Base-by-base conservation (phyloP, 1,140 invertebrate genomes). In the Pectinophora gossypiella region DNA sequence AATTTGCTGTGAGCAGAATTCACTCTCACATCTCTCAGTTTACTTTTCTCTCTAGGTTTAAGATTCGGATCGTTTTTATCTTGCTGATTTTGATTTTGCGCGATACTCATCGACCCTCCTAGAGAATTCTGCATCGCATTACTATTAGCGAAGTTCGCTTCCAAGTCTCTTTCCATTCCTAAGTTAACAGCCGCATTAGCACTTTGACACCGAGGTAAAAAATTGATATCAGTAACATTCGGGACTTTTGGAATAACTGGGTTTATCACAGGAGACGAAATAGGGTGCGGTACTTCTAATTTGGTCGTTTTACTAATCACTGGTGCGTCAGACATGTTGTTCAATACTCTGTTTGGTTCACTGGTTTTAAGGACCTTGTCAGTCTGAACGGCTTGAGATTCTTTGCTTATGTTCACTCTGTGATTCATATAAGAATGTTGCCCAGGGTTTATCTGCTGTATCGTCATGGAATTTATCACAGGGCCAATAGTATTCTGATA, bases 1-100 rank as follows among this genome's bases (percentile, higher is more conserved):
- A 84, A 51, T 74, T 89, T 89, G 49, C 85, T 87, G 47, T 89
- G 87, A 16, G 85, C 81, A 0, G 87, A 89, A 45, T 88, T 88
- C 0, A 89, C 86, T 60, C 87, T 67, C 0, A 89, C 83, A 46
- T 89, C 87, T 1, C 86, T 60, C 1, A 89, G 52, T 61, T 88
- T 89, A 48, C 87, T 89, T 46, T 88, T 89, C 48, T 88, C 84
- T 43, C 84, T 69, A 10, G 83, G 80, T 32, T 81, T 87, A 16
- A 70, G 60, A 54, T 77, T 78, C 5, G 64, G 55, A 43, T 89
- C 87, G 22, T 56, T 74, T 53, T 86, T 88, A 10, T 88, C 84
- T 22, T 82, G 78, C 2, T 15, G n/a, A 15, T 40, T 40, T 40
- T 13, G 66, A 56, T 38, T 62, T 69, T 0, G 66, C 6, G 75